phyloP scores from a whole-genome alignment of 2,113 vertebrate genomes.

The Dendropsophus ebraccatus region DNA sequence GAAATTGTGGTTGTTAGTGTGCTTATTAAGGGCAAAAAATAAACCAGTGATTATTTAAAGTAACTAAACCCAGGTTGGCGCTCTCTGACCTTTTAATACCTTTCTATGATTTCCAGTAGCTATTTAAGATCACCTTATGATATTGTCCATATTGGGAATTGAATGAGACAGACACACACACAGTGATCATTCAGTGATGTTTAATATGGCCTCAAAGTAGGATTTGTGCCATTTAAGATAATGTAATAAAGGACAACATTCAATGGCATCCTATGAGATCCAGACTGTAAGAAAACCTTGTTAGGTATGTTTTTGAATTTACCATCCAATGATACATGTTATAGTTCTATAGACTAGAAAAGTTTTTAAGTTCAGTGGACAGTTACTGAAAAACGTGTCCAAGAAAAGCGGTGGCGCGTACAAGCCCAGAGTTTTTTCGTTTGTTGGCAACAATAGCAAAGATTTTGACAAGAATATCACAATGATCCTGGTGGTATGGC shows the following conservation, averaged over 20 bases:
- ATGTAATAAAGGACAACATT: conserved; percentile 41
- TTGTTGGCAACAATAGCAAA: not conserved
- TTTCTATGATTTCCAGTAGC: no score
- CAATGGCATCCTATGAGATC: conserved; percentile 1
- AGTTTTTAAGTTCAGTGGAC: not conserved
- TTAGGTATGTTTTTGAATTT: not conserved
- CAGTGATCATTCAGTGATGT: conserved; percentile 41
- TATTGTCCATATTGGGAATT: not conserved
- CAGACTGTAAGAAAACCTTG: not conserved
- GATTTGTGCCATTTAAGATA: not conserved
- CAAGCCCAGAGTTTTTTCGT: not conserved
- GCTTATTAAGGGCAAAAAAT: no score
- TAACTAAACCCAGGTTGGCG: no score
- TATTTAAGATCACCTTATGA: no score
- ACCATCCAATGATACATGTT: not conserved
- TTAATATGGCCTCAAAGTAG: conserved; percentile 23
- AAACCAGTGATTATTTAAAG: no score
- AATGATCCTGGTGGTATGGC: no score
- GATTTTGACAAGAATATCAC: not conserved
- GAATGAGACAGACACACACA: conserved; percentile 2
- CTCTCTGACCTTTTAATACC: no score
- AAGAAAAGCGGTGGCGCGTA: not conserved
- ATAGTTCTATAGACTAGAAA: not conserved
- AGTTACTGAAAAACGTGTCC: not conserved
- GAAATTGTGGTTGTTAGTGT: no score